Base-by-base conservation (phyloP, 92 coral and sea anemone genomes). In the Desmophyllum pertusum region DNA sequence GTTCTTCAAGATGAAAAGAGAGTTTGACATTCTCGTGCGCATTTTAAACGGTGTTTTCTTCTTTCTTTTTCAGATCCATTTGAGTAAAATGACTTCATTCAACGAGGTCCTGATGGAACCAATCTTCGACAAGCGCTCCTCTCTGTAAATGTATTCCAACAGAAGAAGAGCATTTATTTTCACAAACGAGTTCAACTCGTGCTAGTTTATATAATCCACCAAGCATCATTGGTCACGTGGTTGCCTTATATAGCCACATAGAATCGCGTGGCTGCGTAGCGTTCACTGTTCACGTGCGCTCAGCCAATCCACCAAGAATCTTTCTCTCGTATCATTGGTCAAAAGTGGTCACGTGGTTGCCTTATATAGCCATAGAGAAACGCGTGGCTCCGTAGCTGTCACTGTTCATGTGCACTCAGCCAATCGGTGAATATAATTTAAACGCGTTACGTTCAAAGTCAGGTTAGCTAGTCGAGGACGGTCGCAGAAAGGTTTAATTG, bases 41-140 rank as follows among this genome's bases (percentile, higher is more conserved):
- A 39, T 25, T 17, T 55, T 71, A 27, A 15, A 17, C 33, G 48
- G 23, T 19, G 18, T 3, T 69, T 38, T 39, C 15, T 48, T 78
- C 39, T n/a, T 13, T 64, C 35, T 27, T 3, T 43, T 43, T 18
- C 83, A 78, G 83, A 78, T 78, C 73, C 83, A 18, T 78, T 78
- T 63, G 21, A 43, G 43, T 78, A 33, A 45, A 6, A 55, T 0
- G 31, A 29, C 19, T 75, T 52, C 80, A 52, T 33, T 57, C 23
- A 13, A 30, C 42, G 19, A 53, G 7, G 27, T 27, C 5, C n/a
- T 53, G 6, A 53, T 53, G 61, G 29, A 55, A 21, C 25, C 0
- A 23, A 19, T 23, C n/a, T 23, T 55, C 30, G 63, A n/a, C 10
- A 4, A 55, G 63, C 25, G 10, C 30, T 23, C 6, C 25, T 55